Base-by-base conservation (phyloP, 2,113 vertebrate species). In the Eurypyga helias region DNA sequence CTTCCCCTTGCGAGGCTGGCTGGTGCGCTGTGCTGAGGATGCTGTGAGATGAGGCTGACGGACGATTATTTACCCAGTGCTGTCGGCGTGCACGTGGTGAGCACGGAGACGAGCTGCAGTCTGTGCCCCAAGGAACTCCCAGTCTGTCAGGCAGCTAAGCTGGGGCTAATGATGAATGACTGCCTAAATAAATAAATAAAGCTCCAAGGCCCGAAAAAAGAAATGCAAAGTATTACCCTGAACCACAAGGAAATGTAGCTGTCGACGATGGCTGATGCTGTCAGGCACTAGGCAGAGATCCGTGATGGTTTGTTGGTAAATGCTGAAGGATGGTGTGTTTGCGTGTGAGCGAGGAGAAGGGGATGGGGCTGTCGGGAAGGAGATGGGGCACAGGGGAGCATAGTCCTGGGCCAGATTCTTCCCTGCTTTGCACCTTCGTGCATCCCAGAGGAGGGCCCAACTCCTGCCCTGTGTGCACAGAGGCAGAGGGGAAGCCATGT, bases 151-250 rank as follows among this genome's bases (percentile, higher is more conserved):
- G 80, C 94, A 78, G 94, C 94, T 66, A 2, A 73, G 89, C 76
- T 51, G 95, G 89, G 83, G 64, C 93, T 96, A 87, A 95, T 89
- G 93, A 96, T 93, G 94, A 96, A 83, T 95, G 91, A 81, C 95
- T 97, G 52, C 87, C 69, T 73, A 94, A 95, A 94, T 89, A 96
- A 96, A 97, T 79, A 90, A 96, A 92, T 79, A 92, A 90, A 81
- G 83, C 89, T 91, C 6, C 0, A 29, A 91, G 89, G 91, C 71
- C 85, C 73, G 86, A 45, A 67, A 25, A 57, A 17, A 65, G 83
- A 58, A 93, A 64, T 2, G 18, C 58, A 45, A 10, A 80, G 79
- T 3, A 16, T 87, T 93, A 23, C 51, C 82, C 79, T 67, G 80
- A 54, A 33, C 45, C 76, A 28, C 33, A 17, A 89, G 83, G 86